Evolutionary conservation across 2,888 invertebrate species (phyloP).

Genomic region (Choristoneura rosaceana): DNA sequence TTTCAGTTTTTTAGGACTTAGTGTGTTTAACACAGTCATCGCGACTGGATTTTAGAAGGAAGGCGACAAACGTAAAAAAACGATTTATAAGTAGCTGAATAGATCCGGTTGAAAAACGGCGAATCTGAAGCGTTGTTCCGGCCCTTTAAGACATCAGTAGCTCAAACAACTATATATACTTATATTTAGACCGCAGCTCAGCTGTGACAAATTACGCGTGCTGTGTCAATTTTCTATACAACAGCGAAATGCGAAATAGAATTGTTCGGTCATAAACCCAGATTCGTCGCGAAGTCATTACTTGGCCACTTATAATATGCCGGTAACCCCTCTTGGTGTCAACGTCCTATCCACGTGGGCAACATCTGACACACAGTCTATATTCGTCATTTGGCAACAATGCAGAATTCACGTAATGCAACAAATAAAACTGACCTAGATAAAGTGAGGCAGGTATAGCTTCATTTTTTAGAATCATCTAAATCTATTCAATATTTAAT

Average conservation of each 20-base stretch:
- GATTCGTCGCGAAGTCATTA: conserved; percentile 14
- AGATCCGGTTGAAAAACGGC: neutral
- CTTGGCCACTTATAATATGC: conserved; percentile 9
- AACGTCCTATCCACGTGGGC: conserved; percentile 27
- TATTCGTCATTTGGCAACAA: conserved; percentile 31
- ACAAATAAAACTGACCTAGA: conserved; percentile 6
- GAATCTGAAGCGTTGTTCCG: conserved; percentile 10
- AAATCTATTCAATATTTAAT: neutral
- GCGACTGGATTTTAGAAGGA: neutral
- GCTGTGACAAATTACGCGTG: conserved; percentile 17
- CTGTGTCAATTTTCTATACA: conserved; percentile 24
- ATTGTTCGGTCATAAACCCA: conserved; percentile 8
- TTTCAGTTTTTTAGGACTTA: neutral
- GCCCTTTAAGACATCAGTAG: neutral
- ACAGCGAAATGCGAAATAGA: conserved; percentile 13
- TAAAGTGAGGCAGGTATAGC: neutral
- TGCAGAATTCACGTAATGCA: conserved; percentile 15
- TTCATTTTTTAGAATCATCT: conserved; percentile 11
- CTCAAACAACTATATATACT: conserved; percentile 28
- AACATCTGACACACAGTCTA: conserved; percentile 20
- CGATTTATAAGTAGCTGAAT: neutral
- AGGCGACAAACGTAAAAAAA: neutral
- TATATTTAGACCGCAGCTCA: conserved; percentile 22
- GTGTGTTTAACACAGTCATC: neutral
- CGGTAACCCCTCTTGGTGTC: conserved; percentile 22